Percentiles rank a stretch among this genome's conserved stretches.
phyloP scores from a whole-genome alignment of 2,113 vertebrate genomes.

The Anolis carolinensis region DNA sequence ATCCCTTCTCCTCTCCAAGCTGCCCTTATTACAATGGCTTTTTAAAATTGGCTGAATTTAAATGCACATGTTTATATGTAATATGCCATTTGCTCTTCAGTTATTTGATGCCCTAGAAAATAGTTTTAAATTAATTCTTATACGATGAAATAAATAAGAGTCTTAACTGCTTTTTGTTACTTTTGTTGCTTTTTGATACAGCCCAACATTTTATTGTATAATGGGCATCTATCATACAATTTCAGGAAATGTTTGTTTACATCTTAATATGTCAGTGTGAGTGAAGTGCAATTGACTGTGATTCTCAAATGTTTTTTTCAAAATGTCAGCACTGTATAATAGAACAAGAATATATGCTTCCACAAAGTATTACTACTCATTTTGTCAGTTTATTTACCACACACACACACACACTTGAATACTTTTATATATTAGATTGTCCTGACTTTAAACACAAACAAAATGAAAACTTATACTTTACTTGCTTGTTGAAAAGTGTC shows the following conservation, averaged over 20 bases:
- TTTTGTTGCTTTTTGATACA: background rate
- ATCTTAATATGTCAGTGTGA: conserved; percentile 52
- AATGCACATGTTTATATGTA: background rate
- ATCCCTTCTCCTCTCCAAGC: background rate
- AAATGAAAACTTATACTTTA: background rate
- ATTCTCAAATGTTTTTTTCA: background rate
- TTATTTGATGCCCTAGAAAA: background rate
- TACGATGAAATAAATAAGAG: conserved; percentile 24
- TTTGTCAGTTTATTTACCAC: conserved; percentile 1
- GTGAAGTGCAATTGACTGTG: conserved; percentile 26
- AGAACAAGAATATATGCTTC: conserved; percentile 10
- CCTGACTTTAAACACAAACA: background rate
- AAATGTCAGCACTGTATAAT: conserved; percentile 23
- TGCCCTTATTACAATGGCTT: background rate
- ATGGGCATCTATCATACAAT: conserved; percentile 31
- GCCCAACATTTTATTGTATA: conserved; percentile 16
- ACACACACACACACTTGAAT: background rate
- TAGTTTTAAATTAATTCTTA: conserved; percentile 36
- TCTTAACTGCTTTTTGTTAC: background rate
- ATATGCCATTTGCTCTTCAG: background rate
- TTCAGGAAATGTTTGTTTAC: conserved; percentile 45
- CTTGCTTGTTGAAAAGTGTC: conserved; percentile 20
- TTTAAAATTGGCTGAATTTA: background rate
- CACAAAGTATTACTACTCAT: background rate
- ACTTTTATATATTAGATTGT: background rate